Percentiles rank a stretch among this genome's conserved stretches.
Conservation (phyloP, 2,113 vertebrate species). For the Pleuronectes platessa region DNA sequence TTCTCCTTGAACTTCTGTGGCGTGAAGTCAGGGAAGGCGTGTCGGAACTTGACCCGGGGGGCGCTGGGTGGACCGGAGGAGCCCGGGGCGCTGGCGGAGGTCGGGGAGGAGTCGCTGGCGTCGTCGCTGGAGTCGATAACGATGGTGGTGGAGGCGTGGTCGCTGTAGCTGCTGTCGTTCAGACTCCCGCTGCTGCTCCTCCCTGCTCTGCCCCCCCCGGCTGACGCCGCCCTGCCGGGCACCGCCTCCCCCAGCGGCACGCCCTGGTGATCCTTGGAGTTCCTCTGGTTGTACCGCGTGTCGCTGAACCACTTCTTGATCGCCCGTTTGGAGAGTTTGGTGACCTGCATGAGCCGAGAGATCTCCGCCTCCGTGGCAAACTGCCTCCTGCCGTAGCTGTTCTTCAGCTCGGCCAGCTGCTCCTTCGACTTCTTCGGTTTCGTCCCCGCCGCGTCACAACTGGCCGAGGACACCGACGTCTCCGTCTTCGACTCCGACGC, state of each 20-base stretch:
- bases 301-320: conserved; percentile 99
- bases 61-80: conserved; percentile 49
- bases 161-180: conserved; percentile 37
- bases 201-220: background rate
- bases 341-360: conserved; percentile 92
- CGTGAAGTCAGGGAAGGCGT: conserved; percentile 90
- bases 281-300: conserved; percentile 97
- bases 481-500: conserved; percentile 59
- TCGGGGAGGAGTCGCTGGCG: conserved; percentile 83
- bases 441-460: conserved; percentile 82
- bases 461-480: conserved; percentile 74
- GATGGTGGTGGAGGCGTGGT: conserved; percentile 76
- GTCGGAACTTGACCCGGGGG: conserved; percentile 86
- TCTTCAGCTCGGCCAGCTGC: conserved; percentile 93
- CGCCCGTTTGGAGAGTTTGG: conserved; percentile 93
- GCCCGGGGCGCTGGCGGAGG: conserved; percentile 31
- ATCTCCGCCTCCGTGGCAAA: conserved; percentile 95
- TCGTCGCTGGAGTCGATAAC: conserved; percentile 97
- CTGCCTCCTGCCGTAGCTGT: conserved; percentile 93
- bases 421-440: conserved; percentile 98
- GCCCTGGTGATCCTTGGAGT: conserved; percentile 92
- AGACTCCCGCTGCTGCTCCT: conserved; percentile 1
- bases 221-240: background rate
- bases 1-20: conserved; percentile 96
- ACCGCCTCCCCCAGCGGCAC: conserved; percentile 69